Percentiles rank a stretch among this genome's conserved stretches.
phyloP scores from a whole-genome alignment of 2,113 vertebrate species.

The Phalacrocorax carbo region DNA sequence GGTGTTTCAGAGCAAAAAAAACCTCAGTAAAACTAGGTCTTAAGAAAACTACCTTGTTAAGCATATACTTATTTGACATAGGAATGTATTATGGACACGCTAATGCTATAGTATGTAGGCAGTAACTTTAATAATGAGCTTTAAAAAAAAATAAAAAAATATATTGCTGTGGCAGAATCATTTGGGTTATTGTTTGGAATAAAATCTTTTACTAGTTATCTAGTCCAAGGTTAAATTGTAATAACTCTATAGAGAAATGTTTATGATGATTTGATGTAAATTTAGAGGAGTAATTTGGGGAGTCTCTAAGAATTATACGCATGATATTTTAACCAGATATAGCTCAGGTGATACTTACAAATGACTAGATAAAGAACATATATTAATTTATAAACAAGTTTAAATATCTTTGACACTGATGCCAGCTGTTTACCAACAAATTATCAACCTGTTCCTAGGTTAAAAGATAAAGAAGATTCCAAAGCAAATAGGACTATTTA shows the following conservation, averaged over 20 bases:
- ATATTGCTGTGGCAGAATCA: not conserved
- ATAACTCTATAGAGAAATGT: not conserved
- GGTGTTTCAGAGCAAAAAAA: not conserved
- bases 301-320: not conserved
- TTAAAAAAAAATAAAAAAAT: not conserved
- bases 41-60: not conserved
- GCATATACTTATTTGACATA: not conserved
- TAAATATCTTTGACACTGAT: not conserved
- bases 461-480: not conserved
- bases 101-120: not conserved
- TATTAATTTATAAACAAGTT: not conserved
- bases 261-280: not conserved
- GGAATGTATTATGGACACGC: not conserved
- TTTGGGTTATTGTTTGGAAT: not conserved
- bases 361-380: not conserved
- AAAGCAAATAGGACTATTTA: not conserved
- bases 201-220: not conserved
- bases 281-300: not conserved
- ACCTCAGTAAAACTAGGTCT: not conserved
- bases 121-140: not conserved
- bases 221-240: not conserved
- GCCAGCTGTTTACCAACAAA: not conserved
- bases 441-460: not conserved
- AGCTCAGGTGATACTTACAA: not conserved
- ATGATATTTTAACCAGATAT: not conserved